Evolutionary conservation across 2,113 vertebrate species (phyloP).

Genomic region (Cricetomys ansorgei): DNA sequence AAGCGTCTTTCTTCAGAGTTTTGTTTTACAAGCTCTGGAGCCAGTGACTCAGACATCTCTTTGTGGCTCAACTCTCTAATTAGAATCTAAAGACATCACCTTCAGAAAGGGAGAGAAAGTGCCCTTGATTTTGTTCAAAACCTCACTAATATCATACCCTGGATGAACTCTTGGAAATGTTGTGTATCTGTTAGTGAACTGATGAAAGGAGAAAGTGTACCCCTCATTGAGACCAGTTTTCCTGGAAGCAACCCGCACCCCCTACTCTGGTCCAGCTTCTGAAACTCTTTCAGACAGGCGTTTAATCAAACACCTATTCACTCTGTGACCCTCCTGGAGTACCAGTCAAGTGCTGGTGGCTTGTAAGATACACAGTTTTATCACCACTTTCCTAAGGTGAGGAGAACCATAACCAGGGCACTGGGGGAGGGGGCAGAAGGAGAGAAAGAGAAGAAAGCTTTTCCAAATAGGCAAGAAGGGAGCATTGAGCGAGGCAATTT

Average conservation of each 20-base stretch:
- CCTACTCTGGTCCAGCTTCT: neutral
- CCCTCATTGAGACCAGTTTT: neutral
- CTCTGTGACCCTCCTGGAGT: constrained; percentile 65
- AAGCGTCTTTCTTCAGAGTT: constrained; percentile 55
- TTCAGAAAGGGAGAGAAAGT: constrained; percentile 62
- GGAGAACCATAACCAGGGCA: constrained; percentile 48
- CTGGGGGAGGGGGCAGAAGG: neutral
- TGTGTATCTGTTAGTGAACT: neutral
- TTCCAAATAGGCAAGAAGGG: constrained; percentile 23
- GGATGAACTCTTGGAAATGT: neutral
- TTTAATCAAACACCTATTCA: constrained; percentile 78
- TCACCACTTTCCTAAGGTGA: constrained; percentile 61
- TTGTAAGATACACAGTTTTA: constrained; percentile 73
- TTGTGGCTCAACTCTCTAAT: constrained; percentile 63
- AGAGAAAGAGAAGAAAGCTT: constrained; percentile 26
- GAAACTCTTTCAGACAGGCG: constrained; percentile 69
- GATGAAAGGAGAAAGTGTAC: constrained; percentile 55
- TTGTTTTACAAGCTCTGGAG: constrained; percentile 61
- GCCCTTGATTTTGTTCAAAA: constrained; percentile 52
- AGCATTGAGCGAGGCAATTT: neutral
- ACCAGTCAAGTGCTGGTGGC: constrained; percentile 69
- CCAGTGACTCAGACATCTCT: constrained; percentile 61
- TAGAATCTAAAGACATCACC: constrained; percentile 43
- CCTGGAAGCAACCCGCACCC: neutral
- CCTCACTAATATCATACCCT: neutral